Percentiles rank a stretch among this genome's conserved stretches.
Evolutionary conservation across 2,113 vertebrate genomes (phyloP).

Genomic region (Sphyrna mokarran): DNA sequence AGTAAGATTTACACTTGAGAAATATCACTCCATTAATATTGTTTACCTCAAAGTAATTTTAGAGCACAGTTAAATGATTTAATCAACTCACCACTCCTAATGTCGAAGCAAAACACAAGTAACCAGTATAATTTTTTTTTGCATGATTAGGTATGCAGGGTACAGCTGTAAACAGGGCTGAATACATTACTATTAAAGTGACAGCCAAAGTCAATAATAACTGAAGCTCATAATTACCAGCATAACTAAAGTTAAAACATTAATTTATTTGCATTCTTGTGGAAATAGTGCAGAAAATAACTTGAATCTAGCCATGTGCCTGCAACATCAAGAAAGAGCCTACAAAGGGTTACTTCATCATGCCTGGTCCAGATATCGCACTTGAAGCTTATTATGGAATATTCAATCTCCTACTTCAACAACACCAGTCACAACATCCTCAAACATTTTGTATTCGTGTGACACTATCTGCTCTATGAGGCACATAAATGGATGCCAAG

Average conservation of each 20-base stretch:
- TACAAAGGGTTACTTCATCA: neutral
- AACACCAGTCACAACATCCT: neutral
- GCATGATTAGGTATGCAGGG: neutral
- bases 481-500: neutral
- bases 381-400: neutral
- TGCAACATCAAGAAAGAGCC: neutral
- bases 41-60: neutral
- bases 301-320: neutral
- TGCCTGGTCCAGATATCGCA: neutral
- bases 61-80: neutral
- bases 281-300: neutral
- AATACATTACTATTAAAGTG: neutral
- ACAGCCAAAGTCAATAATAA: neutral
- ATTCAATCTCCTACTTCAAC: neutral
- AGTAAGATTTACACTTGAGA: neutral
- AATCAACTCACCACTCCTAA: neutral
- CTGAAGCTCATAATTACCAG: neutral
- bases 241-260: neutral
- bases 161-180: neutral
- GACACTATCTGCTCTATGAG: neutral
- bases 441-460: neutral
- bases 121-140: neutral
- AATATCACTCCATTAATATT: slow-evolving; percentile 1
- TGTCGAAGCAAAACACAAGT: neutral
- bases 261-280: neutral